These are phyloP conservation scores for Alaudala cheleensis DNA, from an alignment of 2,113 vertebrate species.

Conservation along the genomic window DNA sequence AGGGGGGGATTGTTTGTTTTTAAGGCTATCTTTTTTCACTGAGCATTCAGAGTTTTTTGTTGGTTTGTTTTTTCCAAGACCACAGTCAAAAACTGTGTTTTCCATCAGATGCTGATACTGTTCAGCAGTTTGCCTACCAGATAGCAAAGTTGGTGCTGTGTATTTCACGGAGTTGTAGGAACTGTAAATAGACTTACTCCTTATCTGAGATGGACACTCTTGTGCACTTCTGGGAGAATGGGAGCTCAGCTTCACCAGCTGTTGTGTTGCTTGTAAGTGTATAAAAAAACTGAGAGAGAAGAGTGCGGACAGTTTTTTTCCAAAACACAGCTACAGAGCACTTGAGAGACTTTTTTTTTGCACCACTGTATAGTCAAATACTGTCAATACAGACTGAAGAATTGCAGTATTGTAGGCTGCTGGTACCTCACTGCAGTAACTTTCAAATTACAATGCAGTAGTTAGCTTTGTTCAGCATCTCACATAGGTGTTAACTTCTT, in stretches of 20 bases:
- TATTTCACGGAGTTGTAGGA: neutral
- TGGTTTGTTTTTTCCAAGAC: neutral
- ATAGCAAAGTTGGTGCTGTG: neutral
- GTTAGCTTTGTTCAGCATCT: neutral
- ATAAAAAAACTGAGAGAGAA: neutral
- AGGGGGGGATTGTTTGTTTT: neutral
- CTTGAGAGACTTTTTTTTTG: neutral
- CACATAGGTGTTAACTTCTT: neutral
- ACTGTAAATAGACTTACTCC: fast-evolving
- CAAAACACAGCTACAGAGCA: neutral
- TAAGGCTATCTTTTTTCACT: neutral
- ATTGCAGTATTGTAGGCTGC: neutral
- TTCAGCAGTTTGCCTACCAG: neutral
- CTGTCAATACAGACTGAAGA: neutral
- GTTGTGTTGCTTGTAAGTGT: fast-evolving
- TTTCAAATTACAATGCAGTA: neutral
- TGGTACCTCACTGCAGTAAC: neutral
- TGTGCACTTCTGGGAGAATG: neutral
- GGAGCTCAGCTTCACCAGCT: neutral
- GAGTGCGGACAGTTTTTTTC: neutral
- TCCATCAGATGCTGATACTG: neutral
- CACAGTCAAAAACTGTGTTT: neutral
- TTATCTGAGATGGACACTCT: fast-evolving
- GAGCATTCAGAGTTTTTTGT: fast-evolving
- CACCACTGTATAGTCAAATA: neutral